These are phyloP conservation scores for Python bivittatus DNA, from an alignment of 2,113 vertebrate genomes.

Conservation along the genomic window DNA sequence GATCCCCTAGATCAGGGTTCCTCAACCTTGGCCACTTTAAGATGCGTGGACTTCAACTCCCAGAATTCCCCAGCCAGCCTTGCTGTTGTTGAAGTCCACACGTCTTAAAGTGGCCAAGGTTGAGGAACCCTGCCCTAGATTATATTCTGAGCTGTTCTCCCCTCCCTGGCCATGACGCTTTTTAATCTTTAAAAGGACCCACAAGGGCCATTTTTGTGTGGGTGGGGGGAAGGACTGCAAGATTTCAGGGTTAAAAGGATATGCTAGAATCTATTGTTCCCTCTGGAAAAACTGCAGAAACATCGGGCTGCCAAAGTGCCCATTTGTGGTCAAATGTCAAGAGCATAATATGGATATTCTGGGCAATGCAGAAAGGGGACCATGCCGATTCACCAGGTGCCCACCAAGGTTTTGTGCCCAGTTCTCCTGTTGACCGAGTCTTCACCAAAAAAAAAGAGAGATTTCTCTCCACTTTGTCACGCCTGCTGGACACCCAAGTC, in stretches of 20 bases:
- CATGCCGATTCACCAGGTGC: background rate
- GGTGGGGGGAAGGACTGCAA: background rate
- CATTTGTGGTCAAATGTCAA: background rate
- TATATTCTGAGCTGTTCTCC: too few relatives aligned
- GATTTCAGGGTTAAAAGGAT: background rate
- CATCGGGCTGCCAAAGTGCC: background rate
- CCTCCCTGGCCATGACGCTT: too few relatives aligned
- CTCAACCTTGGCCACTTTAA: too few relatives aligned
- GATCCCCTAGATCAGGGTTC: too few relatives aligned
- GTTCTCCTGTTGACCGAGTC: background rate
- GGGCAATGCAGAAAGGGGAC: background rate
- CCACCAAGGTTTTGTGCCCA: background rate
- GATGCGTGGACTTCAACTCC: too few relatives aligned
- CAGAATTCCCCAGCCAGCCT: too few relatives aligned
- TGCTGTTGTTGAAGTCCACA: background rate
- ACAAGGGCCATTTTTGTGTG: too few relatives aligned
- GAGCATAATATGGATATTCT: background rate
- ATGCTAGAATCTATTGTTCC: background rate
- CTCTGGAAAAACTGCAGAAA: background rate
- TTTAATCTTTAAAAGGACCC: too few relatives aligned
- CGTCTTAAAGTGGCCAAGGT: background rate
- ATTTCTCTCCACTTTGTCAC: background rate
- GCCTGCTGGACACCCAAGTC: background rate
- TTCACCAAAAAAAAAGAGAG: background rate
- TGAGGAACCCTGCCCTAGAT: background rate